A percentile compares a stretch with the other conserved stretches of the same genome.
Evolutionary conservation across 2,113 vertebrate species (phyloP).

Genomic region (Sinocyclocheilus anshuiensis): DNA sequence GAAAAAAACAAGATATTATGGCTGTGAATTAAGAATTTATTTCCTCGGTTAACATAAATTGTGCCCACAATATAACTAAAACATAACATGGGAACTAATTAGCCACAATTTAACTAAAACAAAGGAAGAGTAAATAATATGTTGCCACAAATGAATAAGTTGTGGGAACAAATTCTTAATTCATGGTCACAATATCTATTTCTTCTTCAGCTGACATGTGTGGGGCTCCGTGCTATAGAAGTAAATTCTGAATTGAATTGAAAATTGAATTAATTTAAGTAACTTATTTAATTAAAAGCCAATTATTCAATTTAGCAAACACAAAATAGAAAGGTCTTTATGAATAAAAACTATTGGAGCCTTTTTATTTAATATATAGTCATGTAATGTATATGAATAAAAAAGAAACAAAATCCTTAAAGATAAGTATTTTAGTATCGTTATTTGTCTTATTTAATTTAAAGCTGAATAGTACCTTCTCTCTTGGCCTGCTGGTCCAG

Average conservation of each 20-base stretch:
- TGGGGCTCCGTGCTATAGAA: background rate
- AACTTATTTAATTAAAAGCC: background rate
- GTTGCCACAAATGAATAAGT: background rate
- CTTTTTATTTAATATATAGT: no score
- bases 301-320: no score
- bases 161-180: no score
- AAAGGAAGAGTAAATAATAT: background rate
- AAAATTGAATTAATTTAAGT: background rate
- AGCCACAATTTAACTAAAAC: background rate
- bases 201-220: background rate
- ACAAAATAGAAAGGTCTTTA: no score
- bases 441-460: background rate
- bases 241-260: background rate
- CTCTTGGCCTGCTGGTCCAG: constrained; percentile 61
- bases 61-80: background rate
- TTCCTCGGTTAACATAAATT: background rate
- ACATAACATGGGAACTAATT: background rate
- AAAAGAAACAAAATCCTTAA: no score
- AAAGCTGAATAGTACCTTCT: constrained; percentile 11
- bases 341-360: no score
- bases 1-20: background rate
- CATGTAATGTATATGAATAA: no score
- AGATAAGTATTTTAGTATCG: no score
- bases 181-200: background rate
- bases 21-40: no score